These are phyloP conservation scores for Numida meleagris DNA, from an alignment of 2,113 vertebrate genomes.

Conservation along the genomic window DNA sequence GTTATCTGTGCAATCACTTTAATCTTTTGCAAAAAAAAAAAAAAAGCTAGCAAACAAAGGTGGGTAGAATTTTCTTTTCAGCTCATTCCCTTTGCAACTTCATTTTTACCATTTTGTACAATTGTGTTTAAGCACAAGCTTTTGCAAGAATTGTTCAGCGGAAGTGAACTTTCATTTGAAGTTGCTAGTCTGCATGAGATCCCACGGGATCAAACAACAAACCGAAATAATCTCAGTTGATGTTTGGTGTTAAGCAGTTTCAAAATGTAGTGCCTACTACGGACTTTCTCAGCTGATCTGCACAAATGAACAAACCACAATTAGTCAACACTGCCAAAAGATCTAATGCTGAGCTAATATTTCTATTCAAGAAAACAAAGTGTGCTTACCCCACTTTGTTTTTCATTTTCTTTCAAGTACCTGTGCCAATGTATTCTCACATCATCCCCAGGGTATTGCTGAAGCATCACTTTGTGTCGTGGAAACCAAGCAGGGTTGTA, in stretches of 20 bases:
- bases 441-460: neutral
- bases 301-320: neutral
- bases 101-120: neutral
- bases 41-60: neutral
- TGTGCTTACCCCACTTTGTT: neutral
- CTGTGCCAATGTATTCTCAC: neutral
- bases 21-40: neutral
- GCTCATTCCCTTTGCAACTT: neutral
- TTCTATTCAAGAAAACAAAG: neutral
- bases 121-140: accelerated
- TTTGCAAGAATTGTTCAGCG: neutral
- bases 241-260: neutral
- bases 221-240: neutral
- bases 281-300: neutral
- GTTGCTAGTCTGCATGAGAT: neutral
- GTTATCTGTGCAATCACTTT: neutral
- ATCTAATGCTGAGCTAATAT: neutral
- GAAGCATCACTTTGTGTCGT: neutral
- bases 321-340: neutral
- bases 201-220: neutral
- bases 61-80: neutral
- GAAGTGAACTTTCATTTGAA: neutral
- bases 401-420: neutral
- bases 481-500: neutral
- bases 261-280: neutral